Evolutionary conservation across 1,140 invertebrate genomes (phyloP).

Genomic region (Ceratoteleas bidentatus): DNA sequence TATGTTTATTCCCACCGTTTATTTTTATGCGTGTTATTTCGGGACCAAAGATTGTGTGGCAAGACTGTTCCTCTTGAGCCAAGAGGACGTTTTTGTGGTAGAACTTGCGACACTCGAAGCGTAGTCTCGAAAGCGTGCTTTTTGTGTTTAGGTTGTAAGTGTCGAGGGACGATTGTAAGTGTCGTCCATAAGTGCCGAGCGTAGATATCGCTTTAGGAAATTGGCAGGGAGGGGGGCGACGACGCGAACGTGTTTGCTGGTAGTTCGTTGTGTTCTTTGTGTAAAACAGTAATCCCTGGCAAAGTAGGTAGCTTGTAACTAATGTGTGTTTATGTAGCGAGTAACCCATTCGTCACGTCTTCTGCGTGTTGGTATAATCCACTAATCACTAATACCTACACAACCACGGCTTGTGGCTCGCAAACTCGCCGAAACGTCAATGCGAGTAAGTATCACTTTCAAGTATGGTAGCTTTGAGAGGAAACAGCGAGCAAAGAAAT

Average conservation of each 20-base stretch:
- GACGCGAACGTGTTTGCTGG: conserved; percentile 59
- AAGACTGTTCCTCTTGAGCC: too few species aligned
- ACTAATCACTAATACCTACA: conserved; percentile 80
- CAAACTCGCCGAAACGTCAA: conserved; percentile 69
- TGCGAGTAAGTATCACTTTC: conserved; percentile 69
- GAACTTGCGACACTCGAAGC: too few species aligned
- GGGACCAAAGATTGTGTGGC: conserved; percentile 13
- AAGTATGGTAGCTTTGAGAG: conserved; percentile 46
- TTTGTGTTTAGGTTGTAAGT: too few species aligned
- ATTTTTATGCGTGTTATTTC: conserved; percentile 31
- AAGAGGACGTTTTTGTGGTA: too few species aligned
- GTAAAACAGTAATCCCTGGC: conserved; percentile 67
- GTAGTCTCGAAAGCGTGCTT: too few species aligned
- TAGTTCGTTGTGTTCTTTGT: conserved; percentile 64
- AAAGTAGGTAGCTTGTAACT: conserved; percentile 80
- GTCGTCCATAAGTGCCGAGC: too few species aligned
- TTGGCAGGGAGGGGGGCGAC: conserved; percentile 17
- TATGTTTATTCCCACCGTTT: too few species aligned
- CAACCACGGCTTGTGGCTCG: conserved; percentile 74
- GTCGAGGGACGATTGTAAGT: not conserved
- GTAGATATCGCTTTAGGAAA: too few species aligned
- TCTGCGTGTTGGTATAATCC: conserved; percentile 78
- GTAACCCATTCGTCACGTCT: conserved; percentile 78
- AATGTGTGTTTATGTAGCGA: conserved; percentile 81
- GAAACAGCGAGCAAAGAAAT: too few species aligned